Evolutionary conservation across 2,888 invertebrate genomes (phyloP).

Genomic region (Pandemis corylana): DNA sequence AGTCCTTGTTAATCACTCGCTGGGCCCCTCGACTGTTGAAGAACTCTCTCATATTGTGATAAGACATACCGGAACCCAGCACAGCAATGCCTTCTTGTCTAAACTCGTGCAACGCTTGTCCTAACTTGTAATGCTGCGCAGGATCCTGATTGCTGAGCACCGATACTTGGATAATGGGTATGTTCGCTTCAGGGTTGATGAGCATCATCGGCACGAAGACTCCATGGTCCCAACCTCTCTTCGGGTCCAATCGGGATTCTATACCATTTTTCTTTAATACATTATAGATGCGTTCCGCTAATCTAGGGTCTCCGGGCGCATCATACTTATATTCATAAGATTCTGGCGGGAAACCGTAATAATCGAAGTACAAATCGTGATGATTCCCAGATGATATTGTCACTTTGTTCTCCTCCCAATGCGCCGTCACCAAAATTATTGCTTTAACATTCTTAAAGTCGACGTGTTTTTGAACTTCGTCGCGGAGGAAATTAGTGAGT

Average conservation of each 20-base stretch:
- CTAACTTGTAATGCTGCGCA: constrained; percentile 70
- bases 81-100: constrained; percentile 75
- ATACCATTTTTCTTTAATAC: constrained; percentile 67
- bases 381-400: constrained; percentile 75
- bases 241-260: constrained; percentile 67
- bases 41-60: constrained; percentile 79
- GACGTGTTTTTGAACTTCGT: constrained; percentile 72
- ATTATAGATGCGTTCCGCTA: constrained; percentile 67
- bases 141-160: constrained; percentile 71
- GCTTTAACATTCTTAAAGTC: constrained; percentile 72
- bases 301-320: constrained; percentile 72
- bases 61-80: constrained; percentile 79
- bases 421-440: constrained; percentile 77
- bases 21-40: constrained; percentile 52
- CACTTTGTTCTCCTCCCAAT: constrained; percentile 75
- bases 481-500: constrained; percentile 70
- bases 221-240: constrained; percentile 81
- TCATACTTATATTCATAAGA: constrained; percentile 76
- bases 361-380: constrained; percentile 77
- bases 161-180: constrained; percentile 77
- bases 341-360: constrained; percentile 79
- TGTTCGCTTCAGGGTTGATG: constrained; percentile 73
- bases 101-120: constrained; percentile 66
- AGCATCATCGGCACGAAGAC: constrained; percentile 82
- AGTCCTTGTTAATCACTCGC: constrained; percentile 68